Percentiles rank a stretch among this genome's conserved stretches.
Conservation (phyloP, 2,888 invertebrate genomes). For the Papilio protenor region DNA sequence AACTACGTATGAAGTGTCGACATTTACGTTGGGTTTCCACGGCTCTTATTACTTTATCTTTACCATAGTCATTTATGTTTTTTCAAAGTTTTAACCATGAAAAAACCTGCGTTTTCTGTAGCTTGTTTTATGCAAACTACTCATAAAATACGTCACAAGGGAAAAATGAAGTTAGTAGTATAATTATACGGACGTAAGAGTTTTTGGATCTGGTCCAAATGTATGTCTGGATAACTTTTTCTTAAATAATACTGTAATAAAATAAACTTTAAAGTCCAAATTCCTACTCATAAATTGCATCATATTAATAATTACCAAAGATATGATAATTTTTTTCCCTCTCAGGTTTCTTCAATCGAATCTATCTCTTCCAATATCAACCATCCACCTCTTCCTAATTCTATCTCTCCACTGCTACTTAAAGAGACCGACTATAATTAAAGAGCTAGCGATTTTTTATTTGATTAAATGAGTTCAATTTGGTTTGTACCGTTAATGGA, state of each 20-base stretch:
- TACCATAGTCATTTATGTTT: not conserved
- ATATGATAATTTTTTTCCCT: too few relatives aligned
- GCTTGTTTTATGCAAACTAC: not conserved
- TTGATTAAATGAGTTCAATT: not conserved
- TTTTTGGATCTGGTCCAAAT: slow-evolving; percentile 41
- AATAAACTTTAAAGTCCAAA: not conserved
- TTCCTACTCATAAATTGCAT: too few relatives aligned
- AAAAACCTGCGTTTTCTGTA: not conserved
- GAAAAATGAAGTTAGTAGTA: slow-evolving; percentile 8
- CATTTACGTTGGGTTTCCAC: not conserved
- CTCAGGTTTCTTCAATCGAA: too few relatives aligned
- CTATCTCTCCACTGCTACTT: not conserved
- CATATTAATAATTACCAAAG: too few relatives aligned
- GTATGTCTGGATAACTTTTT: not conserved
- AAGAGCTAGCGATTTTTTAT: not conserved
- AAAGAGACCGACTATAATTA: not conserved
- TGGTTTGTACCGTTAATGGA: not conserved
- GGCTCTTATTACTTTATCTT: not conserved
- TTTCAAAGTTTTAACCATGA: not conserved
- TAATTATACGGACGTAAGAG: slow-evolving; percentile 10
- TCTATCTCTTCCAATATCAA: too few relatives aligned
- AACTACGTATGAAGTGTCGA: not conserved
- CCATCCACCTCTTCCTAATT: not conserved
- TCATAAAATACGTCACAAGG: slow-evolving; percentile 6
- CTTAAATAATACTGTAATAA: not conserved